A percentile compares a stretch with the other conserved stretches of the same genome.
These are phyloP conservation scores for Phylloscopus whistleri DNA, from an alignment of 2,113 vertebrate species.

Conservation along the genomic window DNA sequence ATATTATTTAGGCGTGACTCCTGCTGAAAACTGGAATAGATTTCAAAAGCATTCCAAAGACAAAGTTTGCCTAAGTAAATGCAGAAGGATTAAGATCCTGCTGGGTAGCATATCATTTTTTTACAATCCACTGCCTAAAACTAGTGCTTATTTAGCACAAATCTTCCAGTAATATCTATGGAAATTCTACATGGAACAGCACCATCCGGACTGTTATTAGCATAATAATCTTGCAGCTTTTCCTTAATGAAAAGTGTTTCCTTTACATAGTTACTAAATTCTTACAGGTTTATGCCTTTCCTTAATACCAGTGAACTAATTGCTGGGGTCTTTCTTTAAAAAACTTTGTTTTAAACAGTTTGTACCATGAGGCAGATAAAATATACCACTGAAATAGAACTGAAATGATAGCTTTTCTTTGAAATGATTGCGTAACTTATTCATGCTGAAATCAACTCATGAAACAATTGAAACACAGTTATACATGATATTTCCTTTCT, in stretches of 20 bases:
- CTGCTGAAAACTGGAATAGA: slow-evolving; percentile 37
- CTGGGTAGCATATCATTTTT: background rate
- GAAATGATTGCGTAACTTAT: background rate
- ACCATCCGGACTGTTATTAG: background rate
- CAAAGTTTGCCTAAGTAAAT: slow-evolving; percentile 43
- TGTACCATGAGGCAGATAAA: background rate
- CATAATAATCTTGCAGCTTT: background rate
- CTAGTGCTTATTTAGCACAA: slow-evolving; percentile 33
- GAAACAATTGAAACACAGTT: slow-evolving; percentile 3
- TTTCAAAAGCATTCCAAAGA: slow-evolving; percentile 53
- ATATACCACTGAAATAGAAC: background rate
- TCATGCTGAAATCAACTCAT: slow-evolving; percentile 3
- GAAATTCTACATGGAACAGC: background rate
- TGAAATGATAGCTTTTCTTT: background rate
- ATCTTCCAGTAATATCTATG: background rate
- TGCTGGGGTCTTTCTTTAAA: background rate
- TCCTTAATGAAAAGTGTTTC: background rate
- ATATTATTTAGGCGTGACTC: slow-evolving; percentile 18
- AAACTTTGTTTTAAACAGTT: background rate
- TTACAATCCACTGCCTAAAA: slow-evolving; percentile 8
- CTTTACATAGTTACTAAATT: background rate
- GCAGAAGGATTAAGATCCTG: slow-evolving; percentile 37
- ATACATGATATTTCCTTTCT: background rate
- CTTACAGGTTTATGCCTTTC: background rate
- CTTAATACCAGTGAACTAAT: background rate